Evolutionary conservation across 1,140 invertebrate species (phyloP).

Genomic region (Luehdorfia chinensis): DNA sequence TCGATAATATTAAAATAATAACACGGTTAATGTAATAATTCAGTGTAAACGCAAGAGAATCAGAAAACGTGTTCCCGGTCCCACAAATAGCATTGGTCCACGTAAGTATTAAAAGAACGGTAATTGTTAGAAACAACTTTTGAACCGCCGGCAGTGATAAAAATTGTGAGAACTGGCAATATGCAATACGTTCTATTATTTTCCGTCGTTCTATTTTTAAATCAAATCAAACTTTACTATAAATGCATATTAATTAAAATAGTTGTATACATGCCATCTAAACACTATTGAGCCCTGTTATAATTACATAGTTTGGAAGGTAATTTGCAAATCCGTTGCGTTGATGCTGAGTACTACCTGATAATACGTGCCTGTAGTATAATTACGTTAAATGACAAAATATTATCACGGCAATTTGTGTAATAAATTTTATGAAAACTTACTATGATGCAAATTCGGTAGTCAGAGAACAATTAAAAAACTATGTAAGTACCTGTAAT

Average conservation of each 20-base stretch:
- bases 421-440: no score
- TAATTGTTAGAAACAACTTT: constrained; percentile 25
- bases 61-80: constrained; percentile 18
- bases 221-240: constrained; percentile 6
- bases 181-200: constrained; percentile 22
- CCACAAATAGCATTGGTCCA: constrained; percentile 39
- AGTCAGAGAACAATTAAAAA: no score
- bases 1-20: constrained; percentile 45
- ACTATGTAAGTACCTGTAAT: constrained; percentile 79
- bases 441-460: no score
- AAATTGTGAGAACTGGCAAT: constrained; percentile 34
- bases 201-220: no score
- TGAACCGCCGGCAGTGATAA: not conserved
- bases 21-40: constrained; percentile 25
- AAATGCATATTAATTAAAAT: constrained; percentile 15
- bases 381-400: constrained; percentile 7
- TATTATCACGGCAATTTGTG: no score
- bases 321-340: constrained; percentile 13
- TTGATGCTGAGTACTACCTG: constrained; percentile 5
- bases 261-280: not conserved
- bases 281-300: constrained; percentile 4
- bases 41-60: constrained; percentile 19
- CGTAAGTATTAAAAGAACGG: constrained; percentile 33
- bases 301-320: constrained; percentile 15
- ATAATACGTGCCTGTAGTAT: constrained; percentile 15